Conservation (phyloP, 64 coral and sea anemone species). For the Trachythela sp. region DNA sequence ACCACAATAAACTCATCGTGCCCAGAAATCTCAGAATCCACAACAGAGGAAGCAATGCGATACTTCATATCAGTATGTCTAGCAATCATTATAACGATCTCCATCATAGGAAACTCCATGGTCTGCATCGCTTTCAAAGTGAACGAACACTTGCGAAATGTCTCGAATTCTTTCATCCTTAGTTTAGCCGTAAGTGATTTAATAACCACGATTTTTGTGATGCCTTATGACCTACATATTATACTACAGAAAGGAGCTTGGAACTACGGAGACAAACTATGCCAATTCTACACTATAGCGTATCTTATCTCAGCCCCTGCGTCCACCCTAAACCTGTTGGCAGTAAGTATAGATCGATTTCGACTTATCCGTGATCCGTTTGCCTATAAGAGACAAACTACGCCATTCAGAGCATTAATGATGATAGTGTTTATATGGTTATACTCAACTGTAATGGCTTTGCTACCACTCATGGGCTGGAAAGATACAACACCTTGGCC, state of each 20-base stretch:
- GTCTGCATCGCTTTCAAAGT: slow-evolving; percentile 62
- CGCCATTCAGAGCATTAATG: slow-evolving; percentile 36
- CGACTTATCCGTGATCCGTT: slow-evolving; percentile 72
- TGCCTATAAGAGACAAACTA: slow-evolving; percentile 50
- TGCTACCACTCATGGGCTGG: slow-evolving; percentile 83
- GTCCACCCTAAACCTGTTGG: slow-evolving; percentile 69
- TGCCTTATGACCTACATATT: slow-evolving; percentile 71
- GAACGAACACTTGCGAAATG: slow-evolving; percentile 52
- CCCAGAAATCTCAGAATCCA: neutral
- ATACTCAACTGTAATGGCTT: slow-evolving; percentile 53
- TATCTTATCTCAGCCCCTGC: slow-evolving; percentile 68
- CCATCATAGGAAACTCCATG: slow-evolving; percentile 62
- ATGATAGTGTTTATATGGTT: slow-evolving; percentile 63
- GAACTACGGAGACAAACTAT: slow-evolving; percentile 49
- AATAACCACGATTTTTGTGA: slow-evolving; percentile 57
- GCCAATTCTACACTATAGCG: slow-evolving; percentile 65
- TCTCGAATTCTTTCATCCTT: slow-evolving; percentile 72
- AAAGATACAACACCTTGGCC: neutral
- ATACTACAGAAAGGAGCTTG: slow-evolving; percentile 29
- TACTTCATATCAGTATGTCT: neutral
- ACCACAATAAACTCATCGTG: neutral
- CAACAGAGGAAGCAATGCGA: neutral
- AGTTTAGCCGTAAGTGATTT: slow-evolving; percentile 81
- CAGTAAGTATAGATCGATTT: slow-evolving; percentile 69
- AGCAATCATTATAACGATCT: slow-evolving; percentile 54